Conservation (phyloP, 2,113 vertebrate genomes). For the Muntiacus muntjak region DNA sequence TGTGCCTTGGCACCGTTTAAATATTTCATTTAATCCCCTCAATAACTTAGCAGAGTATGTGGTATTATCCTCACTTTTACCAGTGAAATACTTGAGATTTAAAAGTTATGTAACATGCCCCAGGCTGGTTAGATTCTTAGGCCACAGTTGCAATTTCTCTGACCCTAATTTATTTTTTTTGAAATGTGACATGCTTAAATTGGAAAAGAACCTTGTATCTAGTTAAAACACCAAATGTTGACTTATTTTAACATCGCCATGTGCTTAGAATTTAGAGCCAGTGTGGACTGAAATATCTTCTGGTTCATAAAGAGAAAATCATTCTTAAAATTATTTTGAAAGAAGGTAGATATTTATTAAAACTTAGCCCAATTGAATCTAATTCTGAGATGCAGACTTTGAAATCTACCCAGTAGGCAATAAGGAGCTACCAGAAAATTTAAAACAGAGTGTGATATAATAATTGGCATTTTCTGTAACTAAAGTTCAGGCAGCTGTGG, state of each 20-base stretch:
- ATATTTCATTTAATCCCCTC: constrained; percentile 30
- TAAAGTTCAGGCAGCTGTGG: neutral
- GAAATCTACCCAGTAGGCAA: neutral
- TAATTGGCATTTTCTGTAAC: neutral
- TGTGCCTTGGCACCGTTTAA: neutral
- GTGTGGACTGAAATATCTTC: neutral
- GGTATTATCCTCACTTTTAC: neutral
- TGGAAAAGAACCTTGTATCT: neutral
- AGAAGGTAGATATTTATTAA: neutral
- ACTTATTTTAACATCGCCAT: neutral
- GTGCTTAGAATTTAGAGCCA: constrained; percentile 6
- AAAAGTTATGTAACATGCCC: neutral
- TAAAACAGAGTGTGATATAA: neutral
- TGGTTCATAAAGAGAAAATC: neutral
- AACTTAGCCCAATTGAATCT: neutral
- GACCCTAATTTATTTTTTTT: neutral
- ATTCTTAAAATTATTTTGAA: neutral
- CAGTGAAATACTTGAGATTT: neutral
- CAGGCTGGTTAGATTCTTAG: neutral
- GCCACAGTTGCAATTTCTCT: neutral
- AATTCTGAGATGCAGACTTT: constrained; percentile 7
- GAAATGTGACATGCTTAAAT: neutral
- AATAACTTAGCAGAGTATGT: neutral
- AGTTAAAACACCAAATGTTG: neutral
- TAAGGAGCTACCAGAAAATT: neutral